A percentile compares a stretch with the other conserved stretches of the same genome.
Evolutionary conservation across 2,113 vertebrate genomes (phyloP).

Genomic region (Oreochromis spilurus): DNA sequence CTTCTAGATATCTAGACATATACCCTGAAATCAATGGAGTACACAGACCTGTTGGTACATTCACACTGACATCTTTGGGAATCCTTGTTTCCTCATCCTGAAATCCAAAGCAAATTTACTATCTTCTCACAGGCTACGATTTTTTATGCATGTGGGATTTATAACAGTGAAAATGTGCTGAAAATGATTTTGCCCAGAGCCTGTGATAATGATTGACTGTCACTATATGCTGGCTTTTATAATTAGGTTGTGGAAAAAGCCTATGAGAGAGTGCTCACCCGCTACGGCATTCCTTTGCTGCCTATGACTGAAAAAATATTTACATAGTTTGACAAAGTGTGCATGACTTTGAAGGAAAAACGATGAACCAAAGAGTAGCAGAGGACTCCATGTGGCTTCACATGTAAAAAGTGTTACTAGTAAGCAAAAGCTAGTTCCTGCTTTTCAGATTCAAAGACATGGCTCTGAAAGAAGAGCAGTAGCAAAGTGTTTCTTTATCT

Average conservation of each 20-base stretch:
- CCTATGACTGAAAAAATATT: slow-evolving; percentile 43
- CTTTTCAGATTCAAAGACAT: not conserved
- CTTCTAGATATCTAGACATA: not conserved
- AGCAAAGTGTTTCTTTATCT: not conserved
- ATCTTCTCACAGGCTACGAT: slow-evolving; percentile 47
- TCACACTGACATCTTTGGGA: not conserved
- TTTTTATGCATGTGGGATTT: slow-evolving; percentile 50
- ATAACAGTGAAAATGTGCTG: slow-evolving; percentile 40
- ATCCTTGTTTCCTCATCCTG: not conserved
- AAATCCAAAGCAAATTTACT: slow-evolving; percentile 67
- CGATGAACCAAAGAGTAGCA: not conserved
- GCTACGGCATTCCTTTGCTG: slow-evolving; percentile 34
- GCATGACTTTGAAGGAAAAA: slow-evolving; percentile 35
- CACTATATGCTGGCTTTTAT: slow-evolving; percentile 20
- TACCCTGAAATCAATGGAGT: not conserved
- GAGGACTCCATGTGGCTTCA: not conserved
- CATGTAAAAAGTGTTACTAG: not conserved
- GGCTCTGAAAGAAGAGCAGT: not conserved
- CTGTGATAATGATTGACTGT: slow-evolving; percentile 18
- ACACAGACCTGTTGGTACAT: not conserved
- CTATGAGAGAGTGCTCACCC: not conserved
- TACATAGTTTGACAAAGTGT: slow-evolving; percentile 46
- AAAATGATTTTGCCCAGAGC: slow-evolving; percentile 34
- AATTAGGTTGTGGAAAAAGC: slow-evolving; percentile 8
- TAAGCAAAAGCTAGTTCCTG: not conserved